These are phyloP conservation scores for Pomatostomus ruficeps DNA, from an alignment of 2,113 vertebrate genomes.

Conservation along the genomic window DNA sequence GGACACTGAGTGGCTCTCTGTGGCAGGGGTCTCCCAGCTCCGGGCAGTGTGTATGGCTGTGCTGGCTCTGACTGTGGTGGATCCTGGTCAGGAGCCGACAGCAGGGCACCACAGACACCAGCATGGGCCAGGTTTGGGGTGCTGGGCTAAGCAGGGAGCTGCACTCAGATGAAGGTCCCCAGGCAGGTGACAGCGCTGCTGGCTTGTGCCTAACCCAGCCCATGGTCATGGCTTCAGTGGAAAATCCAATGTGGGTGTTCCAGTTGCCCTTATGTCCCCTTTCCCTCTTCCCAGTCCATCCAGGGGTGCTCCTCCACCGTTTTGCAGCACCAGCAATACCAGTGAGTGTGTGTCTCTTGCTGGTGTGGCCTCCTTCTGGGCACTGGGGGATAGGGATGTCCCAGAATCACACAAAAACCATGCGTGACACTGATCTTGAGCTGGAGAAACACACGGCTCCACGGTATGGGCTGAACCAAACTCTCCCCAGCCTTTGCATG, in stretches of 20 bases:
- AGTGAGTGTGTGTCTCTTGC: not conserved
- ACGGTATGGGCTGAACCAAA: not conserved
- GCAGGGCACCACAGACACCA: not conserved
- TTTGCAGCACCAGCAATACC: not conserved
- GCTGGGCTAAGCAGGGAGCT: not conserved
- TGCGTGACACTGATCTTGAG: fast-evolving
- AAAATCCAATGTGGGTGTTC: not conserved
- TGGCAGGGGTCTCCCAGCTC: not conserved
- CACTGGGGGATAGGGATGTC: not conserved
- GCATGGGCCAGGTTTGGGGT: not conserved
- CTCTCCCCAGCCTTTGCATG: not conserved
- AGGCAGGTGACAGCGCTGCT: not conserved
- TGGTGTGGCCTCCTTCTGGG: not conserved
- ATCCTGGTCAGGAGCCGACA: not conserved
- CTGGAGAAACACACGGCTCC: not conserved
- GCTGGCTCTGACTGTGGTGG: not conserved
- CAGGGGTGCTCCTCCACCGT: not conserved
- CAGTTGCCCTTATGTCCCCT: not conserved
- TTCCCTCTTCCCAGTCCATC: not conserved
- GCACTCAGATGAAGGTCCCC: not conserved
- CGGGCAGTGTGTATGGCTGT: fast-evolving
- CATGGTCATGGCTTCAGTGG: not conserved
- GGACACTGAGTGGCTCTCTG: fast-evolving
- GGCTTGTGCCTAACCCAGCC: not conserved
- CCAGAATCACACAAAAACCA: not conserved